phyloP scores from a whole-genome alignment of 2,797 vertebrate genomes.

The Onychomys leucogaster region DNA sequence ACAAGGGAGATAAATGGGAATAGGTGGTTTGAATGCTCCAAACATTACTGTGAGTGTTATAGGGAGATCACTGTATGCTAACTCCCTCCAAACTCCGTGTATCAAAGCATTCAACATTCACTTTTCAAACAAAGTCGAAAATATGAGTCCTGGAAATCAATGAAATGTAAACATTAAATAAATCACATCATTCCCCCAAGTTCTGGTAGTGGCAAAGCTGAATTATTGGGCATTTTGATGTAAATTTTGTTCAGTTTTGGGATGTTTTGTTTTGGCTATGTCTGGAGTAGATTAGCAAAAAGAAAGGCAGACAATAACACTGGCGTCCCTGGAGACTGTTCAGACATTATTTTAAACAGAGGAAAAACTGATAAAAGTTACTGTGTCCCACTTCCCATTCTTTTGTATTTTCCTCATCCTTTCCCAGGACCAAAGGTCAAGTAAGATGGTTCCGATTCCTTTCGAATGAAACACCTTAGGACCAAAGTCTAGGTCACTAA shows the following conservation, averaged over 20 bases:
- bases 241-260: slow-evolving; percentile 21
- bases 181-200: neutral
- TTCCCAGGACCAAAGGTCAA: neutral
- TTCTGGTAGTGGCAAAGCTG: neutral
- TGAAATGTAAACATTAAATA: neutral
- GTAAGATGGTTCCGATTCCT: slow-evolving; percentile 11
- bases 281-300: slow-evolving; percentile 49
- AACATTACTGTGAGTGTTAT: neutral
- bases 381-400: slow-evolving; percentile 39
- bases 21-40: neutral
- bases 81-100: neutral
- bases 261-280: slow-evolving; percentile 42
- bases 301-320: slow-evolving; percentile 9
- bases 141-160: slow-evolving; percentile 48
- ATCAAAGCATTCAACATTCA: neutral
- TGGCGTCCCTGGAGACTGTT: slow-evolving; percentile 56
- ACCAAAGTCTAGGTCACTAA: slow-evolving; percentile 16
- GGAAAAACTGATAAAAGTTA: slow-evolving; percentile 51
- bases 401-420: slow-evolving; percentile 25
- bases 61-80: neutral
- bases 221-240: slow-evolving; percentile 48
- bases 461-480: slow-evolving; percentile 21
- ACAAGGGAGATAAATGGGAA: neutral
- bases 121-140: slow-evolving; percentile 38
- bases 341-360: slow-evolving; percentile 43